A percentile compares a stretch with the other conserved stretches of the same genome.
These are phyloP conservation scores for Macrophya alboannulata DNA, from an alignment of 2,888 invertebrate genomes.

Conservation along the genomic window DNA sequence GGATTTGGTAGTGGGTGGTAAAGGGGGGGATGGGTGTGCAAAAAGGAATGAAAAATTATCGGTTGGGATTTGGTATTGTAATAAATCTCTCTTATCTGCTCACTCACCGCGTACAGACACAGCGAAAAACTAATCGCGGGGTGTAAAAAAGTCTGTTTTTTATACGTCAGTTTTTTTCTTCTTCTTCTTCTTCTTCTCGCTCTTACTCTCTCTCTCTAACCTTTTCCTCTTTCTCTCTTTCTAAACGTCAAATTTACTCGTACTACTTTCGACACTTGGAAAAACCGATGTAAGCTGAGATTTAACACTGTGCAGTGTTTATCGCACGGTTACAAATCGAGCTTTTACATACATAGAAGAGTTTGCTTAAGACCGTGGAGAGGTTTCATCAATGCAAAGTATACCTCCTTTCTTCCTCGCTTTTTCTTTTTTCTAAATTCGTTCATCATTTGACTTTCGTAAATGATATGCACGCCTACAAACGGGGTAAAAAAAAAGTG, in stretches of 20 bases:
- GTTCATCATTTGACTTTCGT: slow-evolving; percentile 8
- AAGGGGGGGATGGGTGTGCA: slow-evolving; percentile 17
- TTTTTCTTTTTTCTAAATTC: neutral
- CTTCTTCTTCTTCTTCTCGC: neutral
- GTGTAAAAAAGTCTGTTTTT: slow-evolving; percentile 27
- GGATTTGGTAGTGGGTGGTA: slow-evolving; percentile 36
- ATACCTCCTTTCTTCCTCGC: neutral
- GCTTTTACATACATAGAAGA: too few species aligned
- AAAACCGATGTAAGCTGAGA: neutral
- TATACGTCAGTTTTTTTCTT: slow-evolving; percentile 6
- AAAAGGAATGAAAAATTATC: slow-evolving; percentile 56
- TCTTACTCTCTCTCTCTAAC: neutral
- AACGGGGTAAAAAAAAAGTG: neutral
- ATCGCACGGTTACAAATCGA: neutral
- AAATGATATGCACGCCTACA: neutral
- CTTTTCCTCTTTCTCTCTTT: neutral
- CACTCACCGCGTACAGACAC: slow-evolving; percentile 53
- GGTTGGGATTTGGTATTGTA: slow-evolving; percentile 56
- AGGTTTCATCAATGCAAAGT: too few species aligned
- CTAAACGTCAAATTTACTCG: neutral
- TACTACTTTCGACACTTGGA: neutral
- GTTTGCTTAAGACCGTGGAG: too few species aligned
- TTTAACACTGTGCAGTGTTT: neutral
- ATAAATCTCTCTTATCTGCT: slow-evolving; percentile 56
- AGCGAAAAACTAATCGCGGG: slow-evolving; percentile 50